phyloP scores from a whole-genome alignment of 2,888 invertebrate species.

The Drosophila pseudotalamancana region DNA sequence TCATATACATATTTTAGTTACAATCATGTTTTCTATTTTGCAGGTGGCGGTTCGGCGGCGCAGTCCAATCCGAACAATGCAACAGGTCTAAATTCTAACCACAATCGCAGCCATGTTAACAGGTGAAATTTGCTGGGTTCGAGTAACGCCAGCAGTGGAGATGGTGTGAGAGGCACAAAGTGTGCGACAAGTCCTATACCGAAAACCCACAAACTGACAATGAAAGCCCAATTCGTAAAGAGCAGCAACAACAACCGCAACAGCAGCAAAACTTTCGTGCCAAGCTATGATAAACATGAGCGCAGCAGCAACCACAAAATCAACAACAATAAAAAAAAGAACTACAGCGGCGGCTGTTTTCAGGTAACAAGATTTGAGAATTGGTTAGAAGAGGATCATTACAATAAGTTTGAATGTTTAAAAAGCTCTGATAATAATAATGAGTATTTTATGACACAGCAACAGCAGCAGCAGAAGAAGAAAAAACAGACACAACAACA shows the following conservation, averaged over 20 bases:
- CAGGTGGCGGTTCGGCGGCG: conserved; percentile 58
- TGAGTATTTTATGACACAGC: conserved; percentile 40
- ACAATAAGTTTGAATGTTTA: background rate
- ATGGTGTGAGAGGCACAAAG: conserved; percentile 52
- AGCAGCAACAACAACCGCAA: conserved; percentile 43
- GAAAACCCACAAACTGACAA: conserved; percentile 53
- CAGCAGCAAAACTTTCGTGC: conserved; percentile 41
- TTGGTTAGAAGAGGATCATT: conserved; percentile 2
- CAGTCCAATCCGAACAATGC: conserved; percentile 72
- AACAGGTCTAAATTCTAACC: conserved; percentile 82
- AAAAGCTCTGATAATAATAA: conserved; percentile 34
- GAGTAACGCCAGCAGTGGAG: conserved; percentile 60
- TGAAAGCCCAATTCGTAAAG: conserved; percentile 41
- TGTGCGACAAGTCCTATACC: conserved; percentile 52
- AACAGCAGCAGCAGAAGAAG: conserved; percentile 29
- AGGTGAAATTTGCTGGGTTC: conserved; percentile 83
- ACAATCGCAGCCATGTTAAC: conserved; percentile 84
- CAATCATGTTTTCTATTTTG: conserved; percentile 13
- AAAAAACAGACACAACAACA: conserved; percentile 44
- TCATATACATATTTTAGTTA: too few species aligned
- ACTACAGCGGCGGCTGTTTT: conserved; percentile 5
- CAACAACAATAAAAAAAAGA: conserved; percentile 24
- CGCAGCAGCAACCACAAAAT: conserved; percentile 37
- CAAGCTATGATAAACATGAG: conserved; percentile 40
- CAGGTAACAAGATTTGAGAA: conserved; percentile 25